These are phyloP conservation scores for Akabosia matsudoensis DNA, from an alignment of 1,140 invertebrate genomes.

Conservation along the genomic window DNA sequence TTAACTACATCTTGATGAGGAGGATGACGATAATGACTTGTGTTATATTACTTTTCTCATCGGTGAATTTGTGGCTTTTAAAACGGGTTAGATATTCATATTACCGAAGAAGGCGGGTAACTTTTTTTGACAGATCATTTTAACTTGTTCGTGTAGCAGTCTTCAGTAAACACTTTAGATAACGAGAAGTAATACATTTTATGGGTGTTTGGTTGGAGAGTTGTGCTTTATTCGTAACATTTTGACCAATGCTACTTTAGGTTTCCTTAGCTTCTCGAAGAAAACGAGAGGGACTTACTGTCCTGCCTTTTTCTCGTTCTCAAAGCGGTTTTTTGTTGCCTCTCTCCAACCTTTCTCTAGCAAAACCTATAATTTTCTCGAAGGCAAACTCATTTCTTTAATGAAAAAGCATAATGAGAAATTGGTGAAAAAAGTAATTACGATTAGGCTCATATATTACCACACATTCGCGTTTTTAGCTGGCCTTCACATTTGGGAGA, in stretches of 20 bases:
- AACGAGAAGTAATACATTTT: background rate
- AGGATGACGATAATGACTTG: conserved; percentile 6
- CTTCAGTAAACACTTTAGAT: background rate
- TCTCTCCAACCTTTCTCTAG: background rate
- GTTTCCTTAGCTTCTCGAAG: background rate
- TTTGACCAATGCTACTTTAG: background rate
- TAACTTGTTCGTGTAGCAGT: background rate
- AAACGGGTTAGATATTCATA: background rate
- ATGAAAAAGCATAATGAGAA: conserved; percentile 15
- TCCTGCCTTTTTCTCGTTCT: conserved; percentile 15
- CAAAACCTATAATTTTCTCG: conserved; percentile 26
- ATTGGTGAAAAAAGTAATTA: conserved; percentile 28
- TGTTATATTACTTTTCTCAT: background rate
- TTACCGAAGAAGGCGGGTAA: background rate
- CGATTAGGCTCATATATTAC: background rate
- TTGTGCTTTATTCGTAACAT: background rate
- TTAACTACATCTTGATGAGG: background rate
- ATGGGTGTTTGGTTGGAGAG: background rate
- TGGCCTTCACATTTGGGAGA: background rate
- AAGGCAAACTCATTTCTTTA: conserved; percentile 9
- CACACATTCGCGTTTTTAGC: background rate
- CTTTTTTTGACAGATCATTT: conserved; percentile 17
- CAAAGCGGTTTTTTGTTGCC: conserved; percentile 2
- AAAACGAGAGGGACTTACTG: conserved; percentile 15
- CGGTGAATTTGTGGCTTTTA: background rate